Evolutionary conservation across 2,113 vertebrate species (phyloP).

Genomic region (Notiomystis cincta): DNA sequence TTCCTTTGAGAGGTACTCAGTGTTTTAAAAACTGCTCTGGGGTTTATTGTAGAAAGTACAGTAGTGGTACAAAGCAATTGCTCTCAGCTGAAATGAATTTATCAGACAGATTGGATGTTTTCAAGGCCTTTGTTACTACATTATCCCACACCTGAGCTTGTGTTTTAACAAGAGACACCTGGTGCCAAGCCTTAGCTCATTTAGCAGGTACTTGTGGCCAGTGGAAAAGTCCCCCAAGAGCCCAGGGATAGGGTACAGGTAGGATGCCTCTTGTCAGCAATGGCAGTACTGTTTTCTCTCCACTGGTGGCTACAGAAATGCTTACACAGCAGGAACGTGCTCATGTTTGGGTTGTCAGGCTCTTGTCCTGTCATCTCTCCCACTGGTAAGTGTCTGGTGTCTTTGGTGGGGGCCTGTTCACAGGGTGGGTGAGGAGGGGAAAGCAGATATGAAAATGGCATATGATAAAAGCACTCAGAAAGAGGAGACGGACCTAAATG

Average conservation of each 20-base stretch:
- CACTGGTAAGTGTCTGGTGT: not conserved
- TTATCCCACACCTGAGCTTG: not conserved
- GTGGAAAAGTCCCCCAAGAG: not conserved
- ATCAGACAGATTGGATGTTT: not conserved
- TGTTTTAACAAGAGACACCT: not conserved
- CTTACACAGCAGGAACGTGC: not conserved
- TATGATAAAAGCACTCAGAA: not conserved
- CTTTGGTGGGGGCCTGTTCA: not conserved
- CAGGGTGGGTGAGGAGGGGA: not conserved
- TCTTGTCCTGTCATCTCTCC: not conserved
- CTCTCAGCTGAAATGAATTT: not conserved
- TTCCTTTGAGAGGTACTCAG: rapidly evolving
- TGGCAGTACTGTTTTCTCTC: not conserved
- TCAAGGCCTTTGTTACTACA: not conserved
- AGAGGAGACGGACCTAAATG: not conserved
- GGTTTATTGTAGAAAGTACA: not conserved
- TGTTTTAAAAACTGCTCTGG: not conserved
- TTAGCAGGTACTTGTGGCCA: not conserved
- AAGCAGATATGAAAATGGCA: not conserved
- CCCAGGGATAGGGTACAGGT: not conserved
- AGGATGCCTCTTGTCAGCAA: not conserved
- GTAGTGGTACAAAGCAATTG: not conserved
- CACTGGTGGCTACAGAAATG: not conserved
- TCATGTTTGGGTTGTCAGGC: not conserved
- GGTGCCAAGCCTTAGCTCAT: not conserved